A percentile compares a stretch with the other conserved stretches of the same genome.
Conservation (phyloP, 2,113 vertebrate species). For the Rostratula benghalensis region DNA sequence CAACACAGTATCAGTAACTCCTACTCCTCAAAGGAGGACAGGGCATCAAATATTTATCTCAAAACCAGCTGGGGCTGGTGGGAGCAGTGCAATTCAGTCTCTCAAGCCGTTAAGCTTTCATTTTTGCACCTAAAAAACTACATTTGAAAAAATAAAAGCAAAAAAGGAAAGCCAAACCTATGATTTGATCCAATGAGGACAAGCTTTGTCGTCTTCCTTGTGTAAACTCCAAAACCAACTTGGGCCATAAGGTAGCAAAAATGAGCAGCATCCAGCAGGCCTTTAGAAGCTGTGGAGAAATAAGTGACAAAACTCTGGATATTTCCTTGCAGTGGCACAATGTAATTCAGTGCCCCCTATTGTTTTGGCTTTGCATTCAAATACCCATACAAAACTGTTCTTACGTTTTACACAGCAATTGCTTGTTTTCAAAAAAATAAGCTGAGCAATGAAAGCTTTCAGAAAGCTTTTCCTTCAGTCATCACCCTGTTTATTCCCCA, state of each 20-base stretch:
- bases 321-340: not conserved
- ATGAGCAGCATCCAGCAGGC: conserved; percentile 92
- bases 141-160: not conserved
- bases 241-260: conserved; percentile 99
- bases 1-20: not conserved
- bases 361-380: not conserved
- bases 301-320: not conserved
- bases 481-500: not conserved
- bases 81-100: not conserved
- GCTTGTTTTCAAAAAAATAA: not conserved
- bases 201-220: conserved; percentile 93
- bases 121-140: not conserved
- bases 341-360: not conserved
- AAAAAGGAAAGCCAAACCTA: conserved; percentile 75
- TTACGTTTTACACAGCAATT: not conserved
- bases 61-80: not conserved
- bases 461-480: not conserved
- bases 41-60: not conserved
- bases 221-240: conserved; percentile 89
- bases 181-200: conserved; percentile 96
- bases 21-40: not conserved
- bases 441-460: not conserved
- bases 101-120: not conserved
- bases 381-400: not conserved
- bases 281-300: conserved; percentile 84